Conservation (phyloP, 2,797 vertebrate species). For the Percopsis omiscomaycus region DNA sequence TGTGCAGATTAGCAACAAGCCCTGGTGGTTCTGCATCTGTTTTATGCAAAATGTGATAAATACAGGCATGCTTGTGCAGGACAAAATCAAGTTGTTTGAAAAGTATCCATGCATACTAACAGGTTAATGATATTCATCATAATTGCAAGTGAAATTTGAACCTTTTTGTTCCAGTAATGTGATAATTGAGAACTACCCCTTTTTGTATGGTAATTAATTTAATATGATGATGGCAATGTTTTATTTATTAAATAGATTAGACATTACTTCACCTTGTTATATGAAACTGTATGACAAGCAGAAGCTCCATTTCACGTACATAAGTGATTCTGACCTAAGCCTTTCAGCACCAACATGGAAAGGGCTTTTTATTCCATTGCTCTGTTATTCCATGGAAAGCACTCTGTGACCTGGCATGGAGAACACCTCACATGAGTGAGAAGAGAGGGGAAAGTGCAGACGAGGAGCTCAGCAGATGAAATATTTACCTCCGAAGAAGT, state of each 20-base stretch:
- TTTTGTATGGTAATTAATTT: slow-evolving; percentile 3
- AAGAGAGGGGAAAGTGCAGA: slow-evolving; percentile 36
- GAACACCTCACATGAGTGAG: slow-evolving; percentile 43
- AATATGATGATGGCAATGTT: background rate
- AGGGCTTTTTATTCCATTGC: slow-evolving; percentile 44
- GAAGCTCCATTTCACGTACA: slow-evolving; percentile 38
- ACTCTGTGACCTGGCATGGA: slow-evolving; percentile 58
- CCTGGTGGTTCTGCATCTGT: too few relatives aligned
- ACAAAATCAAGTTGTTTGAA: background rate
- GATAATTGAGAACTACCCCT: background rate
- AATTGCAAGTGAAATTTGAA: background rate
- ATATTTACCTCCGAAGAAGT: slow-evolving; percentile 60
- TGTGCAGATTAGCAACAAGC: too few relatives aligned
- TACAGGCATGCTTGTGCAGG: too few relatives aligned
- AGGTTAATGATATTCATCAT: slow-evolving; percentile 5
- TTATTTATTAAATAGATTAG: slow-evolving; percentile 13
- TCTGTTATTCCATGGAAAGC: slow-evolving; percentile 55
- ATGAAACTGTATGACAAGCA: slow-evolving; percentile 18
- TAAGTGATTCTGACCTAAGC: slow-evolving; percentile 36
- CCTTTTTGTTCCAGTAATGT: background rate
- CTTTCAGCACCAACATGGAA: slow-evolving; percentile 54
- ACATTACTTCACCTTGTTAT: slow-evolving; percentile 35
- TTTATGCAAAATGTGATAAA: too few relatives aligned
- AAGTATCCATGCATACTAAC: slow-evolving; percentile 6
- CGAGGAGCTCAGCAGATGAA: slow-evolving; percentile 51